These are phyloP conservation scores for Gracilinanus agilis DNA, from an alignment of 2,113 vertebrate genomes.

Conservation along the genomic window DNA sequence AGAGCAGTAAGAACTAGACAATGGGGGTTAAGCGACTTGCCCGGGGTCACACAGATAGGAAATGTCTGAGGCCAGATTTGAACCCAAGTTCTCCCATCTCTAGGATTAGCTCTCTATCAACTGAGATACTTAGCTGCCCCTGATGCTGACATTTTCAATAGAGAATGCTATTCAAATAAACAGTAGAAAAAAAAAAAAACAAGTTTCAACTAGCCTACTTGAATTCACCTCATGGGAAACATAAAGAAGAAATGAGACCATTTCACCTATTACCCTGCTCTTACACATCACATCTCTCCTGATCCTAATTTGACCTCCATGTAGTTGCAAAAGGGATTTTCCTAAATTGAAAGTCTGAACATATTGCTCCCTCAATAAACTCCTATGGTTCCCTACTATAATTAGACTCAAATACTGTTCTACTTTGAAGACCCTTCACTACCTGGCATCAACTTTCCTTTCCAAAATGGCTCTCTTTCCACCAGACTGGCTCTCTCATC, in stretches of 20 bases:
- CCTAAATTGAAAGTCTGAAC: neutral
- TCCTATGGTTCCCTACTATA: neutral
- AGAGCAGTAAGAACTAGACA: too few species aligned
- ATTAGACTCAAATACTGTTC: neutral
- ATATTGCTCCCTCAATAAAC: neutral
- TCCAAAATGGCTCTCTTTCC: neutral
- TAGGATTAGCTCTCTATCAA: too few species aligned
- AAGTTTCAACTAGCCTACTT: neutral
- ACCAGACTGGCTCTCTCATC: neutral
- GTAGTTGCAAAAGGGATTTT: neutral
- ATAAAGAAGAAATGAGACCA: neutral
- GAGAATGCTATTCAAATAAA: neutral
- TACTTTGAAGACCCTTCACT: neutral
- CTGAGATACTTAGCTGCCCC: too few species aligned
- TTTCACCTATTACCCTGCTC: neutral
- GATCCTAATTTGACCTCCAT: neutral
- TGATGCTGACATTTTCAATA: neutral
- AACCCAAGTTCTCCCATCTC: too few species aligned
- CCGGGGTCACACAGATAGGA: too few species aligned
- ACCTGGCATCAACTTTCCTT: neutral
- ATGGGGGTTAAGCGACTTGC: too few species aligned
- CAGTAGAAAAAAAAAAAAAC: neutral
- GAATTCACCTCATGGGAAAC: neutral
- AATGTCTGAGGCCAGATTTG: too few species aligned
- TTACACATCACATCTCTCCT: neutral